A percentile compares a stretch with the other conserved stretches of the same genome.
These are phyloP conservation scores for Phalangium opilio DNA, from an alignment of 2,888 invertebrate genomes.

Conservation along the genomic window DNA sequence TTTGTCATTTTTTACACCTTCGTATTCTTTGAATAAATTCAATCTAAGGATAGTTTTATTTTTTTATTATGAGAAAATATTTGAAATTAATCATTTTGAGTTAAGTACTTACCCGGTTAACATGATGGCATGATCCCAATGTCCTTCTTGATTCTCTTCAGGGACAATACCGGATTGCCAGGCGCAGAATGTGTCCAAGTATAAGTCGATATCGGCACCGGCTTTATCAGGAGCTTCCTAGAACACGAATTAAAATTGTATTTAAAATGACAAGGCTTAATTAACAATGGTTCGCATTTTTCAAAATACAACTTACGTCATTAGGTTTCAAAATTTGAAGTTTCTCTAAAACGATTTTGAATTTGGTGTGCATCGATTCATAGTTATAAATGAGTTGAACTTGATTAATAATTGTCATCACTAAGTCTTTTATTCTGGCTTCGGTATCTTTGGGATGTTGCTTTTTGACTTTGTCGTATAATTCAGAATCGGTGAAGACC, in stretches of 20 bases:
- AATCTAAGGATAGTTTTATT: slow-evolving; percentile 12
- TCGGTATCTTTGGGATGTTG: too few relatives aligned
- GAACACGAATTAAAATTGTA: neutral
- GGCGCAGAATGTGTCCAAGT: slow-evolving; percentile 29
- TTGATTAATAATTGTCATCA: too few relatives aligned
- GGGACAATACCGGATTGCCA: slow-evolving; percentile 24
- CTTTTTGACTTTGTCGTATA: too few relatives aligned
- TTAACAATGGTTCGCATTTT: too few relatives aligned
- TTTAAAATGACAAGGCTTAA: too few relatives aligned
- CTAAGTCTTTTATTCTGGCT: too few relatives aligned
- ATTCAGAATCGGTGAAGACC: too few relatives aligned
- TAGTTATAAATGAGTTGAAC: slow-evolving; percentile 28
- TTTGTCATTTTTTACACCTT: slow-evolving; percentile 18
- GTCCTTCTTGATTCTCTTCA: slow-evolving; percentile 15
- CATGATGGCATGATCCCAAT: slow-evolving; percentile 31
- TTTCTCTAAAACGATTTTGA: slow-evolving; percentile 26
- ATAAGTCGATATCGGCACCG: slow-evolving; percentile 27
- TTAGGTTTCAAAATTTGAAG: slow-evolving; percentile 23
- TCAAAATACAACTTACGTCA: too few relatives aligned
- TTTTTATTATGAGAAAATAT: too few relatives aligned
- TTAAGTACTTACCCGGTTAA: slow-evolving; percentile 24
- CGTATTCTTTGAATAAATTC: slow-evolving; percentile 20
- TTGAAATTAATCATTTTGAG: too few relatives aligned
- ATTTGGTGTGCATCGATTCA: slow-evolving; percentile 22
- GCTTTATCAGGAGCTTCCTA: slow-evolving; percentile 18